Conservation (phyloP, 2,888 invertebrate genomes). For the Tricholauxania praeusta region DNA sequence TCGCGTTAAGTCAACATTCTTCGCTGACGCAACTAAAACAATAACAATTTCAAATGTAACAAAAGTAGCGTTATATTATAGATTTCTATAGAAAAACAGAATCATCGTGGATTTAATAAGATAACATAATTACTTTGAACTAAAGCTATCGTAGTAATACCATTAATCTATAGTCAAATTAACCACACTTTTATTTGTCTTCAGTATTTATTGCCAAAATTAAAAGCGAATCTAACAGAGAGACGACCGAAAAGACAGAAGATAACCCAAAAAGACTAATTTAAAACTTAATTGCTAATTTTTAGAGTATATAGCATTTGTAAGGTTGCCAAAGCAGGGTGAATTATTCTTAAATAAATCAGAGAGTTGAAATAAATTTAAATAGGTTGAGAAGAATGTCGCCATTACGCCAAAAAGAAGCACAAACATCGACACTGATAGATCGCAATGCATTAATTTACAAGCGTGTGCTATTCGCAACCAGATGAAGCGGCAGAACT, state of each 20-base stretch:
- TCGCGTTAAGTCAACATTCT: no score
- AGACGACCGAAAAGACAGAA: background rate
- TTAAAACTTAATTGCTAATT: no score
- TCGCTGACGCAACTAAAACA: no score
- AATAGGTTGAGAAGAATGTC: slow-evolving; percentile 78
- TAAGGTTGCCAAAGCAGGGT: slow-evolving; percentile 77
- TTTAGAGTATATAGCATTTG: slow-evolving; percentile 38
- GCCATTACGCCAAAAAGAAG: slow-evolving; percentile 75
- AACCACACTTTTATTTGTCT: no score
- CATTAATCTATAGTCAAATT: no score
- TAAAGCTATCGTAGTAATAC: no score
- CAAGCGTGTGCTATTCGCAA: slow-evolving; percentile 50
- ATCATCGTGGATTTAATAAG: no score
- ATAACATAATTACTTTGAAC: no score
- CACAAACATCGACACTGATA: slow-evolving; percentile 71
- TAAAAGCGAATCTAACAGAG: no score
- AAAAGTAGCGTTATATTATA: no score
- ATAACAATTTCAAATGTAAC: no score
- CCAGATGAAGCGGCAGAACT: slow-evolving; percentile 49
- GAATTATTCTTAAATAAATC: slow-evolving; percentile 76
- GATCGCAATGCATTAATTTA: slow-evolving; percentile 66
- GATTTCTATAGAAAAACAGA: no score
- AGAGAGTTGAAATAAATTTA: slow-evolving; percentile 76
- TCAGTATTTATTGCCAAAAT: background rate
- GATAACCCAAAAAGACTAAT: slow-evolving; percentile 1